Evolutionary conservation across 2,797 vertebrate species (phyloP).

Genomic region (Acanthurus tractus): DNA sequence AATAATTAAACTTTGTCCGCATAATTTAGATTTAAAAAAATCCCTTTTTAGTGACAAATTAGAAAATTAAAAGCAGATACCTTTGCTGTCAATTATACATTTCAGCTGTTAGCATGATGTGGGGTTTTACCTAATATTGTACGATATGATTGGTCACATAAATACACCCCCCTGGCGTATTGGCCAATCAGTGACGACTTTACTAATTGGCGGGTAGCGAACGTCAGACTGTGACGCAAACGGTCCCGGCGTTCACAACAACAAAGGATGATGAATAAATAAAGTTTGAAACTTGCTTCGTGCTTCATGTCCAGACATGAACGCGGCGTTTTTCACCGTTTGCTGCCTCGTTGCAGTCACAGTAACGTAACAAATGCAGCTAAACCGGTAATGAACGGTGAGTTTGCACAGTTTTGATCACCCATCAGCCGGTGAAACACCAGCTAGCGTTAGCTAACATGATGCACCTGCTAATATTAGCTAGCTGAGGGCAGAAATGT

Average conservation of each 20-base stretch:
- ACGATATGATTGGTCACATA: conserved; percentile 59
- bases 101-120: too few species aligned
- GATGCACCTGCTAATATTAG: conserved; percentile 21
- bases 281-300: conserved; percentile 59
- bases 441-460: conserved; percentile 53
- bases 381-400: conserved; percentile 55
- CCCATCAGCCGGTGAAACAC: conserved; percentile 16
- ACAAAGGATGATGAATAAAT: conserved; percentile 71
- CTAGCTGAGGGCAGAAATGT: background rate
- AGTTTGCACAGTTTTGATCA: conserved; percentile 33
- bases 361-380: background rate
- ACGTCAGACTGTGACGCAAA: conserved; percentile 49
- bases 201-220: conserved; percentile 60
- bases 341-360: background rate
- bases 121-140: background rate
- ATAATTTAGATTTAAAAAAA: background rate
- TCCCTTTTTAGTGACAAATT: too few species aligned
- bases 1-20: too few species aligned
- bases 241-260: conserved; percentile 40
- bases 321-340: background rate
- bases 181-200: conserved; percentile 64
- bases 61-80: background rate
- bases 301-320: background rate
- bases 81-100: background rate
- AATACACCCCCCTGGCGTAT: conserved; percentile 7